Evolutionary conservation across 92 coral and sea anemone genomes (phyloP), one percentile per base, ranked within the genome.

Genomic region (Parazoanthus darwini): DNA sequence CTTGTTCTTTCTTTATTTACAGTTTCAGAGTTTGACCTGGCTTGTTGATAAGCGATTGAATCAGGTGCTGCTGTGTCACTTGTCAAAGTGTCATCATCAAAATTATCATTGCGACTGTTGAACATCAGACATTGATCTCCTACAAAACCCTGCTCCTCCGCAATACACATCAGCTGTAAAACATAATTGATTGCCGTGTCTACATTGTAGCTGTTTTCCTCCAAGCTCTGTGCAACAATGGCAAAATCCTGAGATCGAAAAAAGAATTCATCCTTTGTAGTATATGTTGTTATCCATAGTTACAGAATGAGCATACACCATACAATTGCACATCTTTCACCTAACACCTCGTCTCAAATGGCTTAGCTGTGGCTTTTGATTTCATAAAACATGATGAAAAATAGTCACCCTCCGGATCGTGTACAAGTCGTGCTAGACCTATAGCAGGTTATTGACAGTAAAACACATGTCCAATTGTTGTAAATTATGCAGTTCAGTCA

Each of bases 161-260:
- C 88, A 29, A 97, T 71, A 74, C 91, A 93, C 92, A 91, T 93
- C 80, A 97, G 44, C 91, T 97, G 99, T 29, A 97, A 80, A 80
- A 97, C 90, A 59, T 94, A 95, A 29, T 91, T 89, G 59, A 95
- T 92, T 11, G 98, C 81, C 14, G 91, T 88, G 82, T 97, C 97
- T 37, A 97, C 85, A 77, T 97, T 93, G 86, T 91, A 90, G 51
- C 78, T 11, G 67, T 93, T 95, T 20, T 94, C 98, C 85, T 86
- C 90, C 23, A 97, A 85, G 56, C 97, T 90, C 82, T 97, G 96
- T 16, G 77, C 74, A 18, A 97, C 91, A 38, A 91, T 77, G n/a
- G 75, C 92, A 83, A 93, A 48, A 78, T 96, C 99, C 99, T 96
- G 46, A 51, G 5, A 70, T 81, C 23, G 43, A 72, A 42, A 54